Evolutionary conservation across 2,797 vertebrate species (phyloP).

Genomic region (Pristis pectinata): DNA sequence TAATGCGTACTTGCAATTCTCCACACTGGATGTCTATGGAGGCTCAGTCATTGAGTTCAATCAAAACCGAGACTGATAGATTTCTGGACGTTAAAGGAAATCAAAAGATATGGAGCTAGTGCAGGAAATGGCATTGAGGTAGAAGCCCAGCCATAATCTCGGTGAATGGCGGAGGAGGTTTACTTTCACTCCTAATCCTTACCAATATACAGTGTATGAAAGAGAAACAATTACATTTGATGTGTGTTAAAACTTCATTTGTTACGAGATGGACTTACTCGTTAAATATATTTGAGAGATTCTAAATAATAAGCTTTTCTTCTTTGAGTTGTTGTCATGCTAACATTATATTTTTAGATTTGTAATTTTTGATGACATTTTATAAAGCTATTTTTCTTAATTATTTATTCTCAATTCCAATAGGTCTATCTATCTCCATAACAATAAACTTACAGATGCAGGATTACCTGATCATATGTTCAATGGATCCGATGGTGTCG

Average conservation of each 20-base stretch:
- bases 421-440: slow-evolving; percentile 96
- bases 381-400: not conserved
- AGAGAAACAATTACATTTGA: not conserved
- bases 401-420: slow-evolving; percentile 39
- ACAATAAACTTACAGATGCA: slow-evolving; percentile 87
- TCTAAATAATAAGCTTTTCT: not conserved
- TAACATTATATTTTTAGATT: not conserved
- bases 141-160: too few relatives aligned
- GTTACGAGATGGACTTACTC: not conserved
- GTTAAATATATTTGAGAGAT: not conserved
- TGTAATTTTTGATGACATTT: not conserved
- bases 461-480: slow-evolving; percentile 86
- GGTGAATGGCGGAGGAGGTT: too few relatives aligned
- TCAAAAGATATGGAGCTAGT: too few relatives aligned
- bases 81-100: too few relatives aligned
- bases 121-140: too few relatives aligned
- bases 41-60: too few relatives aligned
- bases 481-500: slow-evolving; percentile 78
- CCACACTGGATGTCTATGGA: too few relatives aligned
- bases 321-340: not conserved
- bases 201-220: not conserved
- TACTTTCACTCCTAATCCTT: too few relatives aligned
- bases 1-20: too few relatives aligned
- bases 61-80: too few relatives aligned
- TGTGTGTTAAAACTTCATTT: not conserved